Base-by-base conservation (phyloP, 1,140 invertebrate species). In the Scaptomyza pallida region DNA sequence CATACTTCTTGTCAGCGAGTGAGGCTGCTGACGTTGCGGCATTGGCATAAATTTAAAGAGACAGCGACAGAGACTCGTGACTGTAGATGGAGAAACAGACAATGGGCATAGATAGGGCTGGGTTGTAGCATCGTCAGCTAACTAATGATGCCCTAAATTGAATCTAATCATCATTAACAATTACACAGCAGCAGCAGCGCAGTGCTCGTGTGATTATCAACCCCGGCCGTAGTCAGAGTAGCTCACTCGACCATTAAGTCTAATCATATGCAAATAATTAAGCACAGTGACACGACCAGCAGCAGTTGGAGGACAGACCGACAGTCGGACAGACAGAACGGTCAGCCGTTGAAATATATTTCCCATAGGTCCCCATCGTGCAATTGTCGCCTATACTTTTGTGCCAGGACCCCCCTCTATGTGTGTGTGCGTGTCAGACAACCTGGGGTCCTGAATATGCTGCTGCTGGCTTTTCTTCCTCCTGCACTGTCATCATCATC, bases 101-200 rank as follows among this genome's bases (percentile, higher is more conserved):
- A 77, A 72, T 71, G n/a, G n/a, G 40, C 9, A 35, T 26, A 6
- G 9, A 35, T 10, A 12, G 10, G 33, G 52, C 56, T 21, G 37
- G 59, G 35, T 54, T 73, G 63, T 59, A 48, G 78, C 73, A 60
- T 74, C 74, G 81, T 86, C 75, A 82, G 83, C 72, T 83, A 83
- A 83, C 89, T 90, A 90, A 90, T 90, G 89, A 89, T 89, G 89
- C 89, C 81, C 86, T 75, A 90, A 90, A 90, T 90, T 90, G 89
- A 90, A 83, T 90, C 89, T 90, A 90, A 90, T 90, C 89, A 90
- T 90, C 89, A 90, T 90, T 90, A 90, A 90, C 89, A 90, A 90
- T 90, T 89, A 89, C 83, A 89, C 70, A 82, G 52, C 71, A 35
- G 62, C 81, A 30, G 26, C 26, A 30, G 6, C 6, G 6, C 26